These are phyloP conservation scores for Saxicola maurus DNA, from an alignment of 2,797 vertebrate genomes.

Conservation along the genomic window DNA sequence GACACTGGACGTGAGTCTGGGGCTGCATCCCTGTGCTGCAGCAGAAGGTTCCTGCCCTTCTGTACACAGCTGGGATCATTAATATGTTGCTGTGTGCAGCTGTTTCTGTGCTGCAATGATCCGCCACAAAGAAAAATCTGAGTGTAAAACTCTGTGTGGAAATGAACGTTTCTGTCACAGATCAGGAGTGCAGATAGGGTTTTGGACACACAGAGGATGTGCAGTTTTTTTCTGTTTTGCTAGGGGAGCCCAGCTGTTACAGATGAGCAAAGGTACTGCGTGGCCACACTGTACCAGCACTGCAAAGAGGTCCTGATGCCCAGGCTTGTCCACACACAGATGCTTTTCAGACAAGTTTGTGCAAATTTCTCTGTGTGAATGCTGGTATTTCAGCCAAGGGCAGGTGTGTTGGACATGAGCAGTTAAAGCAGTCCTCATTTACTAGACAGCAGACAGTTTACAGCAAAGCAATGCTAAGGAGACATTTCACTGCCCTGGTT, in stretches of 20 bases:
- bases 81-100: background rate
- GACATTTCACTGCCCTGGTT: background rate
- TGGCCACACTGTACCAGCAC: accelerated
- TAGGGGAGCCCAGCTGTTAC: background rate
- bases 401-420: background rate
- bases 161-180: background rate
- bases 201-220: background rate
- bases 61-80: background rate
- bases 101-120: background rate
- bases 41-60: background rate
- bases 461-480: background rate
- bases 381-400: background rate
- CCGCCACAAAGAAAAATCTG: background rate
- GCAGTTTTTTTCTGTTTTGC: background rate
- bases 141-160: background rate
- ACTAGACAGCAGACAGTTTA: background rate
- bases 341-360: background rate
- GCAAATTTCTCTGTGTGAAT: background rate
- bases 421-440: background rate
- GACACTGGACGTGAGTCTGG: background rate
- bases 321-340: accelerated
- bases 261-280: background rate
- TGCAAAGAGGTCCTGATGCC: background rate
- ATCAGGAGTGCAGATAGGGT: accelerated
- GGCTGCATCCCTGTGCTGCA: background rate